Percentiles rank a stretch among this genome's conserved stretches.
These are phyloP conservation scores for Agrochola macilenta DNA, from an alignment of 2,888 invertebrate genomes.

Conservation along the genomic window DNA sequence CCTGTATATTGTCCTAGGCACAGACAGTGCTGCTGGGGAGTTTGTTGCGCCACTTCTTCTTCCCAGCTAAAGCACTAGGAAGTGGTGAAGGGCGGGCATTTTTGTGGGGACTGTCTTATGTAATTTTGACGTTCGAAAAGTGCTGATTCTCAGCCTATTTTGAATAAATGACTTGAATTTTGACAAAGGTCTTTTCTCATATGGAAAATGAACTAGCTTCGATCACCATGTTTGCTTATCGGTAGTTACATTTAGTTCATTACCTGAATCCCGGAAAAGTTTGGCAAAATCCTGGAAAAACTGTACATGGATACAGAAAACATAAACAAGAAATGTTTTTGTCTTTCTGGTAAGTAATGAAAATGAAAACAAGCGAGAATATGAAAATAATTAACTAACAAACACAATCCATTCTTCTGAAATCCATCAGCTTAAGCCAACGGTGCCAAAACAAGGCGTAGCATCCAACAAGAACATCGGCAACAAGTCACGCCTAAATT, in stretches of 20 bases:
- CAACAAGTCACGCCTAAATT: constrained; percentile 62
- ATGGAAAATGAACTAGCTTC: background rate
- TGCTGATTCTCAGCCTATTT: too few species aligned
- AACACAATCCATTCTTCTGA: constrained; percentile 13
- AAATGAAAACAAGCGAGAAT: constrained; percentile 10
- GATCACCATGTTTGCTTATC: background rate
- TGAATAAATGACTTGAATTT: too few species aligned
- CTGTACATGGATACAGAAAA: background rate
- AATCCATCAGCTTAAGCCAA: constrained; percentile 60
- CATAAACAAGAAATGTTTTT: background rate
- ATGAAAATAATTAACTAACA: constrained; percentile 15
- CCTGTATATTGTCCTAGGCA: too few species aligned
- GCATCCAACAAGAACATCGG: too few species aligned
- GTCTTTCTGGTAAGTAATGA: too few species aligned
- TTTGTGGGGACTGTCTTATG: too few species aligned
- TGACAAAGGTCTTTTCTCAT: background rate
- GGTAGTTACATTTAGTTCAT: too few species aligned
- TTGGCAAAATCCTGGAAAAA: background rate
- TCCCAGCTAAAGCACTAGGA: too few species aligned
- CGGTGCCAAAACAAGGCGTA: constrained; percentile 63
- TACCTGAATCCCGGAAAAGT: background rate
- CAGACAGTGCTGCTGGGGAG: too few species aligned
- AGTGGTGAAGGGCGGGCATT: too few species aligned
- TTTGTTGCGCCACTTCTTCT: too few species aligned
- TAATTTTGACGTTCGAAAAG: too few species aligned